These are phyloP conservation scores for Alosa alosa DNA, from an alignment of 2,113 vertebrate genomes.

Conservation along the genomic window DNA sequence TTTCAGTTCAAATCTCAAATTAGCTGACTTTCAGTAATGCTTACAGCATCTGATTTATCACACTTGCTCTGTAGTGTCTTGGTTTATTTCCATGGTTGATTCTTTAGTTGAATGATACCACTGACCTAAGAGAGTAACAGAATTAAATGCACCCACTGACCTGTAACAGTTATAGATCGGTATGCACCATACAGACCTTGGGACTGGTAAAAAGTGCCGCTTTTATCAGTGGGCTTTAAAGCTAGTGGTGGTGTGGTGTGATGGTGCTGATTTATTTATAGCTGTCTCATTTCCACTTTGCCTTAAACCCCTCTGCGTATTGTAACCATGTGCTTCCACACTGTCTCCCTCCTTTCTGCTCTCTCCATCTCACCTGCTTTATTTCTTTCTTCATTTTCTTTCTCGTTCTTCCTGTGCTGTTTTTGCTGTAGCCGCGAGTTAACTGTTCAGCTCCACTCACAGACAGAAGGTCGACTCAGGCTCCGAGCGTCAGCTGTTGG, in stretches of 20 bases:
- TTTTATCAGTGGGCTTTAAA: not conserved
- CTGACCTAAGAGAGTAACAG: not conserved
- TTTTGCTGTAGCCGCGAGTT: slow-evolving; percentile 57
- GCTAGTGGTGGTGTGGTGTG: not conserved
- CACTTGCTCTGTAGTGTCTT: not conserved
- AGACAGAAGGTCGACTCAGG: slow-evolving; percentile 44
- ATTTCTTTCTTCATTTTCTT: slow-evolving; percentile 25
- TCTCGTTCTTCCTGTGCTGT: slow-evolving; percentile 30
- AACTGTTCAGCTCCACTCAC: slow-evolving; percentile 50
- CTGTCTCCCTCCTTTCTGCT: not conserved
- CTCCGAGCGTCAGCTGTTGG: not conserved
- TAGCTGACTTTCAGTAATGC: not conserved
- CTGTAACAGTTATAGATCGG: not conserved
- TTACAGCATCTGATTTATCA: not conserved
- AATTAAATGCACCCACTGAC: not conserved
- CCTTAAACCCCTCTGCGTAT: not conserved
- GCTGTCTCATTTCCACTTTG: not conserved
- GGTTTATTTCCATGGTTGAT: not conserved
- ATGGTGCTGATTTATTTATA: not conserved
- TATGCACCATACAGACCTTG: not conserved
- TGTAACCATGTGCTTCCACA: not conserved
- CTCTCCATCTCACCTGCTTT: slow-evolving; percentile 7
- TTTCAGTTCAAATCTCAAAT: not conserved
- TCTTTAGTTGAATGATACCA: not conserved
- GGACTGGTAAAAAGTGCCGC: not conserved